phyloP scores from a whole-genome alignment of 2,113 vertebrate genomes.

The Pseudonaja textilis region DNA sequence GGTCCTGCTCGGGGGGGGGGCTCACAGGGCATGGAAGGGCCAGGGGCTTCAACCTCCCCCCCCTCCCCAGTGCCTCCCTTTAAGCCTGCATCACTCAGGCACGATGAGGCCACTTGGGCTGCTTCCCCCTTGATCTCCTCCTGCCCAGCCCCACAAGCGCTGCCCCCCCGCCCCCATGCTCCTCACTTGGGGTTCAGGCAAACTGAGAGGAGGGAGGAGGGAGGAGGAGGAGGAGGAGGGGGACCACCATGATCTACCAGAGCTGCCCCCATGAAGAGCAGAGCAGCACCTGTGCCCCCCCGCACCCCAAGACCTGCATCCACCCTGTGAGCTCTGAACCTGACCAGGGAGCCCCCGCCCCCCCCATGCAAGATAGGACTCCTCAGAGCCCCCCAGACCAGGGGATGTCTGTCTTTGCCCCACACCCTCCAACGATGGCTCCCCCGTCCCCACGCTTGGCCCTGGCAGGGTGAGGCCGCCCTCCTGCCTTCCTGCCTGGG shows the following conservation, averaged over 20 bases:
- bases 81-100: neutral
- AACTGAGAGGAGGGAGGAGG: too few species aligned
- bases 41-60: fast-evolving
- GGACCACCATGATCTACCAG: neutral
- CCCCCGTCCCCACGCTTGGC: neutral
- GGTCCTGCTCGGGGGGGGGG: neutral
- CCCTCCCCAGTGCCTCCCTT: neutral
- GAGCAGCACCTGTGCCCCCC: neutral
- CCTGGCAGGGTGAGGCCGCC: neutral
- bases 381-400: neutral
- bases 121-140: neutral
- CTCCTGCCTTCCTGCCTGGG: neutral
- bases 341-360: neutral
- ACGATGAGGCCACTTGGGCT: too few species aligned
- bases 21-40: neutral
- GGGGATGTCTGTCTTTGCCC: neutral
- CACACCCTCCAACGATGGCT: neutral
- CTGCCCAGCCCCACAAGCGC: neutral
- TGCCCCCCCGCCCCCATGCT: too few species aligned
- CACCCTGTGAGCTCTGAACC: neutral
- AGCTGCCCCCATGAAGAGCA: neutral
- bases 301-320: neutral
- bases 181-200: neutral
- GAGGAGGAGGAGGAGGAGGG: too few species aligned
- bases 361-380: neutral